These are phyloP conservation scores for Drosophila sproati DNA, from an alignment of 1,140 invertebrate species.

Conservation along the genomic window DNA sequence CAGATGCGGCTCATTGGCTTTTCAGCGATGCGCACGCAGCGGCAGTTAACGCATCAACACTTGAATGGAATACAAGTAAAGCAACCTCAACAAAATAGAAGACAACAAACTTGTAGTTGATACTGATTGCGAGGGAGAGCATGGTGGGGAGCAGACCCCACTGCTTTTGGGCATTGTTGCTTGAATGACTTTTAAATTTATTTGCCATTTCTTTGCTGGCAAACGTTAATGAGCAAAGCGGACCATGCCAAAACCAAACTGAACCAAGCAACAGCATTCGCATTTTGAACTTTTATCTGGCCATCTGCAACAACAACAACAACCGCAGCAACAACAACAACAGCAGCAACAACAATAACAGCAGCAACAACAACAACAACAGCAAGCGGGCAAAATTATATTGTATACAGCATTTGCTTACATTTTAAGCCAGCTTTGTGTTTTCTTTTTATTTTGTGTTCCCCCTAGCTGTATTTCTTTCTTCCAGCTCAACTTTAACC, in stretches of 20 bases:
- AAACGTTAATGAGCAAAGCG: conserved; percentile 70
- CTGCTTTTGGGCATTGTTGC: conserved; percentile 68
- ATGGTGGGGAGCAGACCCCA: not conserved
- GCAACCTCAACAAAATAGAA: conserved; percentile 31
- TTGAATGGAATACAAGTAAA: conserved; percentile 60
- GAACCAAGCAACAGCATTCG: conserved; percentile 57
- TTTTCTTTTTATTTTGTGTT: conserved; percentile 44
- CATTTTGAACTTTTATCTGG: conserved; percentile 81
- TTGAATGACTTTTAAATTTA: conserved; percentile 83
- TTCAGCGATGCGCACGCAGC: conserved; percentile 78
- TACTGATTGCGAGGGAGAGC: conserved; percentile 6
- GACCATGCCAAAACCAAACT: conserved; percentile 19
- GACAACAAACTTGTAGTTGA: conserved; percentile 39
- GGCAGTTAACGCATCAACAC: conserved; percentile 81
- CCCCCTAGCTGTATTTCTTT: conserved; percentile 52
- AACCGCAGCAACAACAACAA: conserved; percentile 27
- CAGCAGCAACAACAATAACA: conserved; percentile 52
- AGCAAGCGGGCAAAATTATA: conserved; percentile 61
- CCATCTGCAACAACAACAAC: conserved; percentile 66
- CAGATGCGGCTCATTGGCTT: conserved; percentile 77
- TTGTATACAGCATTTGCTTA: conserved; percentile 73
- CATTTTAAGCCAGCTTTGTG: conserved; percentile 54
- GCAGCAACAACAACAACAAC: conserved; percentile 24
- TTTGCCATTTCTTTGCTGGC: conserved; percentile 80
- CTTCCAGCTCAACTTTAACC: conserved; percentile 75